A percentile compares a stretch with the other conserved stretches of the same genome.
phyloP scores from a whole-genome alignment of 2,797 vertebrate species.

The Ispidina picta region DNA sequence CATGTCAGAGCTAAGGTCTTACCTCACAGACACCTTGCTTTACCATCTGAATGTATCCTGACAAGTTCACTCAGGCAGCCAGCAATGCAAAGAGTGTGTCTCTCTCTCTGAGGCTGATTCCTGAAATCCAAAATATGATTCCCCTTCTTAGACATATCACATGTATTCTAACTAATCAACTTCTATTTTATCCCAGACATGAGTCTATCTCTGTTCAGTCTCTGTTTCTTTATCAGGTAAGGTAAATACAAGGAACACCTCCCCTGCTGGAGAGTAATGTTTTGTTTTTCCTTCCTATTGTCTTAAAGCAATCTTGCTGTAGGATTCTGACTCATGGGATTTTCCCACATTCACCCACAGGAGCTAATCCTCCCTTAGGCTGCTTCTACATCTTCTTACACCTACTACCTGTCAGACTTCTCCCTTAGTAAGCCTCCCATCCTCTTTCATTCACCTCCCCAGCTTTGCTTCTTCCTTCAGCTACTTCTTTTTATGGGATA shows the following conservation, averaged over 20 bases:
- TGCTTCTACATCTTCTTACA: background rate
- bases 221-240: background rate
- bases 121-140: background rate
- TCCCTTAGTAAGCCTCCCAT: background rate
- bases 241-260: background rate
- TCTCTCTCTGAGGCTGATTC: background rate
- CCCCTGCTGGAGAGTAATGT: background rate
- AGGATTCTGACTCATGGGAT: background rate
- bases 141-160: background rate
- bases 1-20: background rate
- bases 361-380: background rate
- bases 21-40: background rate
- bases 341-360: background rate
- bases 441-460: background rate
- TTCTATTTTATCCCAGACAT: background rate
- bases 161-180: background rate
- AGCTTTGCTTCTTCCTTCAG: background rate
- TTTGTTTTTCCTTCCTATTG: background rate
- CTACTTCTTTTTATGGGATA: background rate
- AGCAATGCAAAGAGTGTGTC: rapidly evolving
- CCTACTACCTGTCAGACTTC: background rate
- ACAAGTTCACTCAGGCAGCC: background rate
- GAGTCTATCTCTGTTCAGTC: background rate
- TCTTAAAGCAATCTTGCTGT: background rate
- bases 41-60: background rate